phyloP scores from a whole-genome alignment of 2,888 invertebrate genomes.

The Acrocyrtus sp. region DNA sequence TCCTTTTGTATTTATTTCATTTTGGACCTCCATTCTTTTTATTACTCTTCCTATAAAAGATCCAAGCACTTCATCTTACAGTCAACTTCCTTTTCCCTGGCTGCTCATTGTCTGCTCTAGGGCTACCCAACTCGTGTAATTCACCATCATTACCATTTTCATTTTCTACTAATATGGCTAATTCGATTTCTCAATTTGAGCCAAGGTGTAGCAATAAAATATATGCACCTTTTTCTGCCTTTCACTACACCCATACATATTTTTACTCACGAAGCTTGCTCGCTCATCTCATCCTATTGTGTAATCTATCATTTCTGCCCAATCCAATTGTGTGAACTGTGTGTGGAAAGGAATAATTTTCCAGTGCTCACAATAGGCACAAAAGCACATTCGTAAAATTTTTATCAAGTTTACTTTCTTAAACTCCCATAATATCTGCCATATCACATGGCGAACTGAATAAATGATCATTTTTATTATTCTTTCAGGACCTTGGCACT shows the following conservation, averaged over 20 bases:
- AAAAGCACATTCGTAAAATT: not conserved
- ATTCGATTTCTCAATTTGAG: not conserved
- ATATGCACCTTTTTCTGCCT: not conserved
- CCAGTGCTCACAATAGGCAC: not conserved
- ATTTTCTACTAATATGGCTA: too few relatives aligned
- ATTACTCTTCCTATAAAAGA: not conserved
- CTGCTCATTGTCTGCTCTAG: too few relatives aligned
- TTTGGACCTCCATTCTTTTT: constrained; percentile 16
- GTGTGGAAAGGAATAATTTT: not conserved
- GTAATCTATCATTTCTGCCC: constrained; percentile 20
- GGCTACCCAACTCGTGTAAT: too few relatives aligned
- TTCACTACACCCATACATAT: not conserved
- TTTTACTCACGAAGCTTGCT: constrained; percentile 36
- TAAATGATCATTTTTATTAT: not conserved
- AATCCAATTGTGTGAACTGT: too few relatives aligned
- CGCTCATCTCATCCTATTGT: constrained; percentile 34
- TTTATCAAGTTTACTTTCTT: not conserved
- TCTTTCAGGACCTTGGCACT: not conserved
- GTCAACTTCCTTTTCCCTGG: too few relatives aligned
- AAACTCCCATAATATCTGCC: too few relatives aligned
- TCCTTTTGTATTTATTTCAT: constrained; percentile 21
- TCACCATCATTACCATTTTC: too few relatives aligned
- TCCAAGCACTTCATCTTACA: not conserved
- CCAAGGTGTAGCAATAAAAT: not conserved
- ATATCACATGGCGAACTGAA: not conserved